phyloP scores from a whole-genome alignment of 1,140 invertebrate genomes.

The Euwallacea fornicatus region DNA sequence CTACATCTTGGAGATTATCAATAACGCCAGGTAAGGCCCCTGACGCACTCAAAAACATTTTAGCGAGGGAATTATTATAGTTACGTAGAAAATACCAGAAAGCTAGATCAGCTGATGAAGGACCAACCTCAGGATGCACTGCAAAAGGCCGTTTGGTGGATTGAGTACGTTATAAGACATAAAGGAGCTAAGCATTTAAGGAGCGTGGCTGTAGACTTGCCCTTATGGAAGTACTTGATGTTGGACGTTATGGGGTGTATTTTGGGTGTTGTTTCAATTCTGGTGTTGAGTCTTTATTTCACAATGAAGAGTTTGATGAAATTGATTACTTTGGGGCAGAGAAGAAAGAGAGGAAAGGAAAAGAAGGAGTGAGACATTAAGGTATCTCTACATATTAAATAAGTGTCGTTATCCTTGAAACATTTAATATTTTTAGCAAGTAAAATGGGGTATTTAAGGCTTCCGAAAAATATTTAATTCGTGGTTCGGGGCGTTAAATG shows the following conservation, averaged over 20 bases:
- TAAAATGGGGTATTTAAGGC: no score
- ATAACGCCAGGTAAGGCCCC: slow-evolving; percentile 26
- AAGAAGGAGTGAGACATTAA: no score
- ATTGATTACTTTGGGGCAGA: no score
- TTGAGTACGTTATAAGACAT: slow-evolving; percentile 60
- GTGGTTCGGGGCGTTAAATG: no score
- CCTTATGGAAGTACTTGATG: slow-evolving; percentile 47
- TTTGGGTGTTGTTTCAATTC: slow-evolving; percentile 3
- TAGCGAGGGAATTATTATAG: slow-evolving; percentile 38
- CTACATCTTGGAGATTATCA: slow-evolving; percentile 35
- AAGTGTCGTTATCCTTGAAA: no score
- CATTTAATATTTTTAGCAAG: no score
- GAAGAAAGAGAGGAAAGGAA: no score
- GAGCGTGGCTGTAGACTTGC: slow-evolving; percentile 49
- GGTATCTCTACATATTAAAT: no score
- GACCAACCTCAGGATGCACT: slow-evolving; percentile 55
- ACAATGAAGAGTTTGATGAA: not conserved
- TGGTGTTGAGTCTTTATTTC: not conserved
- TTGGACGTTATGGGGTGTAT: slow-evolving; percentile 40
- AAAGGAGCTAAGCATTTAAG: slow-evolving; percentile 56
- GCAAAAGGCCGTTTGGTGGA: slow-evolving; percentile 59
- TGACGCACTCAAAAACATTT: not conserved
- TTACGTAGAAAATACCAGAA: slow-evolving; percentile 50
- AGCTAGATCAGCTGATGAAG: slow-evolving; percentile 45
- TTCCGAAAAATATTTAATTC: no score